phyloP scores from a whole-genome alignment of 1,140 invertebrate genomes.

The Drosophila yakuba region DNA sequence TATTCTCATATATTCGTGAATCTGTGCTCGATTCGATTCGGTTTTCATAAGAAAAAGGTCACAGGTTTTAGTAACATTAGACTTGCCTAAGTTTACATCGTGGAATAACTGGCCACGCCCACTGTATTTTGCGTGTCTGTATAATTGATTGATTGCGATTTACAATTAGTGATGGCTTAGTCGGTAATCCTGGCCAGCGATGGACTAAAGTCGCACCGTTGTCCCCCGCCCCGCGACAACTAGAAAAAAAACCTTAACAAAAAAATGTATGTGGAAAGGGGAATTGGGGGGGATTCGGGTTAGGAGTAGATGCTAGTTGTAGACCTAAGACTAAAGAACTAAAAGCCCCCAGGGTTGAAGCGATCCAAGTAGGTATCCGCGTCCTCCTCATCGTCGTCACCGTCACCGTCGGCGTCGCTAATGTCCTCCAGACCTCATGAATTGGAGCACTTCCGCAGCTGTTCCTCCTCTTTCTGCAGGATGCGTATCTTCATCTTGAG shows the following conservation, averaged over 20 bases:
- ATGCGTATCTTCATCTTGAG: conserved; percentile 83
- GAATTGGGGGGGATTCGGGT: background rate
- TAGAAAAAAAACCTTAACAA: conserved; percentile 17
- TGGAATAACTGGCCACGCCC: conserved; percentile 39
- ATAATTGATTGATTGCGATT: conserved; percentile 45
- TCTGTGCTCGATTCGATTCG: background rate
- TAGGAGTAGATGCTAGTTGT: conserved; percentile 2
- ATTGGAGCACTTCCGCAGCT: conserved; percentile 60
- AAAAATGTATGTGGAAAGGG: conserved; percentile 18
- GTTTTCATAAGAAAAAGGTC: background rate
- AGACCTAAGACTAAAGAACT: conserved; percentile 27
- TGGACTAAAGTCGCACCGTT: conserved; percentile 2
- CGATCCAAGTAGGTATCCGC: conserved; percentile 24
- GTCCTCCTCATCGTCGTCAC: conserved; percentile 18
- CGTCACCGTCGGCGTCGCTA: conserved; percentile 47
- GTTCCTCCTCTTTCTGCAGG: conserved; percentile 81
- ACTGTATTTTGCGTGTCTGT: conserved; percentile 9
- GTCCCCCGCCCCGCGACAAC: conserved; percentile 43
- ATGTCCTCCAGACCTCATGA: conserved; percentile 78
- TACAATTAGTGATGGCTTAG: conserved; percentile 58
- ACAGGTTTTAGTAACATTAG: background rate
- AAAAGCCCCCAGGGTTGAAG: conserved; percentile 25
- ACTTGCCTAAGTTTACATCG: conserved; percentile 29
- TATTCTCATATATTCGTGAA: too few relatives aligned
- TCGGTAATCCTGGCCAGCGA: conserved; percentile 42